A percentile compares a stretch with the other conserved stretches of the same genome.
phyloP scores from a whole-genome alignment of 2,797 vertebrate species.

The Hydrocynus forskahlii region DNA sequence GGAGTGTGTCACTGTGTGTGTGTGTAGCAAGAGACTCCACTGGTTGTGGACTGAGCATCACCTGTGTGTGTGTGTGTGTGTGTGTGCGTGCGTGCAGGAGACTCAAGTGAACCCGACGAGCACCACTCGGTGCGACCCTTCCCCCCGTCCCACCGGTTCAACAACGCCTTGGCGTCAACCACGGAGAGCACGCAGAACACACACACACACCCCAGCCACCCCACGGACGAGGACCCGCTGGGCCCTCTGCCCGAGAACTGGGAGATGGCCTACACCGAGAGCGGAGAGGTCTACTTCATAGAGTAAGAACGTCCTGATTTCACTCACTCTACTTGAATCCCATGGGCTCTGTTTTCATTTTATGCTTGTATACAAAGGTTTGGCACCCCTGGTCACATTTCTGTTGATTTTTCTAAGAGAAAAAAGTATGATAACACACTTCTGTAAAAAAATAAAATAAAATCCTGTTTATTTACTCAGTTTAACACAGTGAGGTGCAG shows the following conservation, averaged over 20 bases:
- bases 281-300: constrained; percentile 99
- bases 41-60: neutral
- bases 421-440: no score
- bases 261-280: constrained; percentile 99
- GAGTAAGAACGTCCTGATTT: constrained; percentile 78
- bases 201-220: constrained; percentile 91
- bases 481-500: no score
- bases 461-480: no score
- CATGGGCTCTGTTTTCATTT: neutral
- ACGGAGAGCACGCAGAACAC: constrained; percentile 97
- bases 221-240: constrained; percentile 90
- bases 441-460: no score
- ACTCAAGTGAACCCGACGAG: constrained; percentile 95
- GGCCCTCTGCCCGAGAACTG: constrained; percentile 98
- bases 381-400: no score
- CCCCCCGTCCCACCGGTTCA: constrained; percentile 73
- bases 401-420: no score
- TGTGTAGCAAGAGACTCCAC: neutral
- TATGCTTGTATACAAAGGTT: no score
- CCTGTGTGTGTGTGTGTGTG: constrained; percentile 8
- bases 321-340: neutral
- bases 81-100: constrained; percentile 73
- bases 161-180: constrained; percentile 85
- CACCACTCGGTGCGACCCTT: constrained; percentile 75
- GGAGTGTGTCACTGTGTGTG: neutral